These are phyloP conservation scores for Cephus spinipes DNA, from an alignment of 2,888 invertebrate species.

Conservation along the genomic window DNA sequence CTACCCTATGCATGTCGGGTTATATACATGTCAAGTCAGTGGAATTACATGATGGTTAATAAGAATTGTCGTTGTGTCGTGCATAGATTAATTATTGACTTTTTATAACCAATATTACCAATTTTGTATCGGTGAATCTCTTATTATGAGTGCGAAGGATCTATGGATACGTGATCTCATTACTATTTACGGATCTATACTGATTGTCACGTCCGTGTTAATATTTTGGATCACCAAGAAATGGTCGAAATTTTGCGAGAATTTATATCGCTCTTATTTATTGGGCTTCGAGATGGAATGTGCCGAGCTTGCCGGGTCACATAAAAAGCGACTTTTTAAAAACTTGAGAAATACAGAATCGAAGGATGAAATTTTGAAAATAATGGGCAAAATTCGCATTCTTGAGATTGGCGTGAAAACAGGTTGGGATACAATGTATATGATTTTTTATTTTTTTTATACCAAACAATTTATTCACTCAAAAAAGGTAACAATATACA, in stretches of 20 bases:
- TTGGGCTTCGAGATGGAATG: slow-evolving; percentile 56
- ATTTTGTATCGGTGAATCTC: not conserved
- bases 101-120: not conserved
- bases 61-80: not conserved
- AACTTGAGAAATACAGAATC: slow-evolving; percentile 42
- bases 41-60: not conserved
- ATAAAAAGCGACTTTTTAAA: slow-evolving; percentile 49
- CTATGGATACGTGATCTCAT: slow-evolving; percentile 54
- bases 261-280: slow-evolving; percentile 48
- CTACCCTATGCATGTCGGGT: no score
- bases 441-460: not conserved
- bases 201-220: slow-evolving; percentile 28
- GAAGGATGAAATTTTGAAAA: slow-evolving; percentile 46
- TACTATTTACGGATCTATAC: slow-evolving; percentile 44
- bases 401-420: slow-evolving; percentile 62
- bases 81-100: not conserved
- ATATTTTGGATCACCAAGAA: slow-evolving; percentile 35
- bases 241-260: slow-evolving; percentile 44
- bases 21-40: not conserved
- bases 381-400: slow-evolving; percentile 47
- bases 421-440: slow-evolving; percentile 37
- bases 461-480: not conserved
- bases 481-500: slow-evolving; percentile 55
- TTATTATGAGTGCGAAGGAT: slow-evolving; percentile 49
- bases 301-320: slow-evolving; percentile 42